phyloP scores from a whole-genome alignment of 2,888 invertebrate species.

The Phoronis australis region DNA sequence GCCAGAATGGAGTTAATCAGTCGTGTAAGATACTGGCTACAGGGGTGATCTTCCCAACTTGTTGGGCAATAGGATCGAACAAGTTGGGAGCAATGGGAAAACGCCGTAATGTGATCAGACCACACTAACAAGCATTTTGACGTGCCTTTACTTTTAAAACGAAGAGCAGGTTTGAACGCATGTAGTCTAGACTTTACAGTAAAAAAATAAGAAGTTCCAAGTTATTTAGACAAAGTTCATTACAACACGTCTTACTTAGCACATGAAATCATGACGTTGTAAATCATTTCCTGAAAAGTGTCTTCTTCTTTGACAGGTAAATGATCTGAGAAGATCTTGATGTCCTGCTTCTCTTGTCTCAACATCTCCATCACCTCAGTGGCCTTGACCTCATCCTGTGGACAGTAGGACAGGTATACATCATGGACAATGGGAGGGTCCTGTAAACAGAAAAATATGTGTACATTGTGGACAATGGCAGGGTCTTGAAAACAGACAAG shows the following conservation, averaged over 20 bases:
- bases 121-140: too few species aligned
- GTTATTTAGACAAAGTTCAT: too few species aligned
- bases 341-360: conserved; percentile 14
- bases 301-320: conserved; percentile 19
- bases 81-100: too few species aligned
- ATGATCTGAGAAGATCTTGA: conserved; percentile 19
- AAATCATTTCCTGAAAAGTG: conserved; percentile 34
- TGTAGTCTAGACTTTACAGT: too few species aligned
- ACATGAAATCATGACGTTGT: conserved; percentile 26
- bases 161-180: too few species aligned
- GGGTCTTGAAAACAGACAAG: conserved; percentile 23
- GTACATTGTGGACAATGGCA: conserved; percentile 14
- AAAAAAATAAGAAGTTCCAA: too few species aligned
- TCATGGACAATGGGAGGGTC: conserved; percentile 18
- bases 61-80: too few species aligned
- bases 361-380: conserved; percentile 17
- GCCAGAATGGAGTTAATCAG: too few species aligned
- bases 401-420: conserved; percentile 28
- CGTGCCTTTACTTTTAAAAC: too few species aligned
- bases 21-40: too few species aligned
- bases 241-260: conserved; percentile 20
- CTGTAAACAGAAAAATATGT: not conserved
- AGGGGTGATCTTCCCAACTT: too few species aligned
- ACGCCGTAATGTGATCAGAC: too few species aligned
- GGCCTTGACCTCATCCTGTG: conserved; percentile 19